Base-by-base conservation (phyloP, 1,140 invertebrate species). In the Bombus pyrosoma region DNA sequence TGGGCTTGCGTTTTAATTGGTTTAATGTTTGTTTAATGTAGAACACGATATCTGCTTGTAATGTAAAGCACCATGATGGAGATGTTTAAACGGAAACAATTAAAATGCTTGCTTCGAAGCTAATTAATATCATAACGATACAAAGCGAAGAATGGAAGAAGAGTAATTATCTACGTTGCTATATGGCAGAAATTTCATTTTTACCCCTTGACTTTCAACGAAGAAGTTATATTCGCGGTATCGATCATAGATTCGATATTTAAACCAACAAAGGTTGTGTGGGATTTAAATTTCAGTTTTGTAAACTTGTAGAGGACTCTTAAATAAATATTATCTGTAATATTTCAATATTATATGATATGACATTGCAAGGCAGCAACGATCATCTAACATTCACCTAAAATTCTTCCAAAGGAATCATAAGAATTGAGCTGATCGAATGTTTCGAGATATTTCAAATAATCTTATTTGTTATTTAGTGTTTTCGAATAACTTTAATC, bases 1-100 rank as follows among this genome's bases (percentile, higher is more conserved):
- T 39, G 28, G 15, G 69, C 39, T 28, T 43, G 69, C 69, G 69
- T 13, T 72, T 72, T 72, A 72, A 72, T 72, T 72, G 68, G 34
- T 25, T 71, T 71, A 71, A 71, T 28, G 68, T 72, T 72, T 39
- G 69, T 41, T 41, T 41, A 72, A 71, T 39, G 25, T 39, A n/a
- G 39, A 39, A 39, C 37, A 18, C 64, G 64, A 66, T 34, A 62
- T n/a, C 59, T 12, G 28, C 28, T 62, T 28, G 8, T 13, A 62
- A 62, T n/a, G 12, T 28, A 10, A 62, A n/a, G 28, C 28, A 62
- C 59, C 13, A n/a, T n/a, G 25, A n/a, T 62, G 59, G 28, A 62
- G 28, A 62, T n/a, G 59, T 28, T 62, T 62, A 62, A 62, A 13
- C 28, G 59, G 12, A 62, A 62, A 62, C 59, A 62, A n/a, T 62